Conservation (phyloP, 1,140 invertebrate species). For the Zaprionus vittiger region DNA sequence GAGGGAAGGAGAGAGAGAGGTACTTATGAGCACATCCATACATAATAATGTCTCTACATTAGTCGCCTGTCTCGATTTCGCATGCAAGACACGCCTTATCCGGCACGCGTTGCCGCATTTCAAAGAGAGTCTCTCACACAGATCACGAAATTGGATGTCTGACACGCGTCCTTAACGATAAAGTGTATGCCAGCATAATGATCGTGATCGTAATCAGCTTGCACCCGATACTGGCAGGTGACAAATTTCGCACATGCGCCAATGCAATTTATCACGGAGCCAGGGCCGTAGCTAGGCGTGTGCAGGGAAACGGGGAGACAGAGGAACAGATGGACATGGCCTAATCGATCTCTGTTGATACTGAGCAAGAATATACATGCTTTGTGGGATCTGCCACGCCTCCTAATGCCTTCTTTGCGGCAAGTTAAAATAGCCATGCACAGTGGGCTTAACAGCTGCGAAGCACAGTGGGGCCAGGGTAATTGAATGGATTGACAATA, state of each 20-base stretch:
- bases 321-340: no score
- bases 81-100: slow-evolving; percentile 23
- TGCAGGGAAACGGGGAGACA: no score
- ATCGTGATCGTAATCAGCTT: slow-evolving; percentile 14
- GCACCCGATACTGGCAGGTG: slow-evolving; percentile 13
- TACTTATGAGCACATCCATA: slow-evolving; percentile 17
- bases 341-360: no score
- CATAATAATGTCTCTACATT: slow-evolving; percentile 11
- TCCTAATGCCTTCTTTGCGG: no score
- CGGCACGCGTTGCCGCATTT: slow-evolving; percentile 47
- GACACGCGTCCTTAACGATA: slow-evolving; percentile 30
- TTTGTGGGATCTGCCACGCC: no score
- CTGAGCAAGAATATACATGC: no score
- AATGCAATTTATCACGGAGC: slow-evolving; percentile 24
- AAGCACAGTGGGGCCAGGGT: no score
- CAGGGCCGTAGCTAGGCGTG: not conserved
- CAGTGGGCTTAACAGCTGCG: no score
- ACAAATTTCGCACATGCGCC: slow-evolving; percentile 37
- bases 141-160: not conserved
- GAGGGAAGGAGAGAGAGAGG: no score
- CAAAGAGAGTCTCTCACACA: slow-evolving; percentile 4
- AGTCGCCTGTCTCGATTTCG: slow-evolving; percentile 20
- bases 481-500: no score
- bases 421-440: no score
- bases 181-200: not conserved